Evolutionary conservation across 2,113 vertebrate genomes (phyloP).

Genomic region (Leptobrachium ailaonicum): DNA sequence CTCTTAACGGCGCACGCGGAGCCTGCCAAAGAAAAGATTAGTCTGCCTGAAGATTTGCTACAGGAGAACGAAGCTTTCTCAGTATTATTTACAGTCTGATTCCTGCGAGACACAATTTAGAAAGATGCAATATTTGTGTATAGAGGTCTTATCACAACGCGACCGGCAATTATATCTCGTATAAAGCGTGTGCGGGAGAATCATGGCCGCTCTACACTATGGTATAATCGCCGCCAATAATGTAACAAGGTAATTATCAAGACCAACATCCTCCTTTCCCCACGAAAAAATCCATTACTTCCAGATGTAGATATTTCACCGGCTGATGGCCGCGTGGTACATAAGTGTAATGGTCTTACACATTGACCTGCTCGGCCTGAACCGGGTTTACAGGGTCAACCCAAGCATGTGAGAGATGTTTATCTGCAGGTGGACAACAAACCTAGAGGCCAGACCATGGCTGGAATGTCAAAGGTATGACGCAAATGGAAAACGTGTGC

Average conservation of each 20-base stretch:
- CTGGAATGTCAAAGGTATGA: too few relatives aligned
- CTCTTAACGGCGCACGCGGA: conserved; percentile 23
- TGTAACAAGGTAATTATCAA: conserved; percentile 28
- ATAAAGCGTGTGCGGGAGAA: conserved; percentile 18
- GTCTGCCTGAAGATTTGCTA: conserved; percentile 38
- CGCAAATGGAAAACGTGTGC: too few relatives aligned
- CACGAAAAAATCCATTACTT: conserved; percentile 10
- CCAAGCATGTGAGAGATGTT: conserved; percentile 10
- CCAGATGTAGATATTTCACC: background rate
- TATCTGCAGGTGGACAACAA: background rate
- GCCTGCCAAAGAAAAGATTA: conserved; percentile 50
- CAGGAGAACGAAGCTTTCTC: conserved; percentile 3
- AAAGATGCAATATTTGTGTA: conserved; percentile 40
- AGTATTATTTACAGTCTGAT: conserved; percentile 35
- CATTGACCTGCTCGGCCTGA: conserved; percentile 23
- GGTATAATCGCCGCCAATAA: conserved; percentile 10
- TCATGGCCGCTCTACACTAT: conserved; percentile 7
- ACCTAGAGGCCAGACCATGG: too few relatives aligned
- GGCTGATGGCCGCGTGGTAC: background rate
- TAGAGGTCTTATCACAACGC: conserved; percentile 26
- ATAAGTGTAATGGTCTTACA: conserved; percentile 13
- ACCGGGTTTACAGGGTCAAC: background rate
- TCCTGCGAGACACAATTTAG: conserved; percentile 5
- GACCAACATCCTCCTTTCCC: background rate
- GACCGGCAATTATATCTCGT: conserved; percentile 23